Conservation (phyloP, 2,113 vertebrate species). For the Catharus minimus region DNA sequence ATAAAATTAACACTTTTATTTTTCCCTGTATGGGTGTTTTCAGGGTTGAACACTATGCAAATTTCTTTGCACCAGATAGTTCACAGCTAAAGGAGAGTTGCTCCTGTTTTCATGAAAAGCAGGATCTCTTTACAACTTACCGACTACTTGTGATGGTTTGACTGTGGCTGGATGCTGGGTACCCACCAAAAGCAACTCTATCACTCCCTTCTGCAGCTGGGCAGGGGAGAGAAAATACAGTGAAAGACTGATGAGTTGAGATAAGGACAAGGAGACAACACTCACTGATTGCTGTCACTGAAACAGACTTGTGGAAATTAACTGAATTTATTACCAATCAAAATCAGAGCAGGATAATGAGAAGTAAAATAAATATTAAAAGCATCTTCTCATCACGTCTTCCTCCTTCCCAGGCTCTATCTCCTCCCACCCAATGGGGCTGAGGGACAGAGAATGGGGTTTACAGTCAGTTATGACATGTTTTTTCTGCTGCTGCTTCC, state of each 20-base stretch:
- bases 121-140: neutral
- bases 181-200: neutral
- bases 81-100: neutral
- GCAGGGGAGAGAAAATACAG: neutral
- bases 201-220: neutral
- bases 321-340: neutral
- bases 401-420: neutral
- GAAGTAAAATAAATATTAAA: neutral
- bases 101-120: neutral
- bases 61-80: neutral
- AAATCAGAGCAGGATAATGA: neutral
- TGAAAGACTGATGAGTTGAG: neutral
- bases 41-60: neutral
- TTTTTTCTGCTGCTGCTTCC: neutral
- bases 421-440: neutral
- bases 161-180: fast-evolving
- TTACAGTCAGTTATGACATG: neutral
- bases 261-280: neutral
- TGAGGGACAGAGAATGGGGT: neutral
- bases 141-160: neutral
- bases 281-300: neutral
- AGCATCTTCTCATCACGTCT: neutral
- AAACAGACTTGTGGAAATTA: neutral
- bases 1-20: neutral
- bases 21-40: neutral